These are phyloP conservation scores for Ectropis grisescens DNA, from an alignment of 1,140 invertebrate species.

Conservation along the genomic window DNA sequence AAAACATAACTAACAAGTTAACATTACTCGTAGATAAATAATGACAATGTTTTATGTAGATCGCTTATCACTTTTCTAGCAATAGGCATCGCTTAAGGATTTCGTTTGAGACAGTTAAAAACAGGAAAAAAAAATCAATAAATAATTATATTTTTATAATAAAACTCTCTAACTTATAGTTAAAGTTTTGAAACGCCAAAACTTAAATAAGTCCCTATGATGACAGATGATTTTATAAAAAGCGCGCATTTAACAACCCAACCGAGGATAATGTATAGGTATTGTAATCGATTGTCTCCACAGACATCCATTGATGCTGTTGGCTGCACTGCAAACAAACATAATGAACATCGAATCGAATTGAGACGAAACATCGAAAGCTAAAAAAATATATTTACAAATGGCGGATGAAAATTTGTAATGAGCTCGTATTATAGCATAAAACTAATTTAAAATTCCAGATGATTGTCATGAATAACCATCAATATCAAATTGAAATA, in stretches of 20 bases:
- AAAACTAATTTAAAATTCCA: conserved; percentile 30
- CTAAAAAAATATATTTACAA: conserved; percentile 50
- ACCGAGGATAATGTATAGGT: too few relatives aligned
- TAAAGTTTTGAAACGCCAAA: conserved; percentile 68
- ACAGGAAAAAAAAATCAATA: conserved; percentile 50
- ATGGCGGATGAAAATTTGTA: conserved; percentile 13
- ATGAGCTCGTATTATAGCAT: conserved; percentile 25
- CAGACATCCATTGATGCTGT: conserved; percentile 53
- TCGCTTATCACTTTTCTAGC: conserved; percentile 17
- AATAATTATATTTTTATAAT: conserved; percentile 61
- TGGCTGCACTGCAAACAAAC: conserved; percentile 51
- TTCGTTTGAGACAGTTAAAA: conserved; percentile 43
- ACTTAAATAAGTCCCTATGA: conserved; percentile 65
- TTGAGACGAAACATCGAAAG: conserved; percentile 33
- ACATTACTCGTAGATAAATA: conserved; percentile 14
- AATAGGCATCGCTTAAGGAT: too few relatives aligned
- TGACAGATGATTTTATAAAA: conserved; percentile 34
- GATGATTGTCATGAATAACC: conserved; percentile 59
- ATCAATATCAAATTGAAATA: conserved; percentile 55
- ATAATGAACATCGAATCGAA: conserved; percentile 51
- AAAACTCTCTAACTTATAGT: conserved; percentile 69
- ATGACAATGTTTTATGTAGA: conserved; percentile 15
- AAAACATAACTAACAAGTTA: conserved; percentile 34
- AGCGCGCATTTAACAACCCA: conserved; percentile 9
- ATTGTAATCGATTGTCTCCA: conserved; percentile 24